phyloP scores from a whole-genome alignment of 35 echinoderm and acorn worm species.

The Ptychodera flava region DNA sequence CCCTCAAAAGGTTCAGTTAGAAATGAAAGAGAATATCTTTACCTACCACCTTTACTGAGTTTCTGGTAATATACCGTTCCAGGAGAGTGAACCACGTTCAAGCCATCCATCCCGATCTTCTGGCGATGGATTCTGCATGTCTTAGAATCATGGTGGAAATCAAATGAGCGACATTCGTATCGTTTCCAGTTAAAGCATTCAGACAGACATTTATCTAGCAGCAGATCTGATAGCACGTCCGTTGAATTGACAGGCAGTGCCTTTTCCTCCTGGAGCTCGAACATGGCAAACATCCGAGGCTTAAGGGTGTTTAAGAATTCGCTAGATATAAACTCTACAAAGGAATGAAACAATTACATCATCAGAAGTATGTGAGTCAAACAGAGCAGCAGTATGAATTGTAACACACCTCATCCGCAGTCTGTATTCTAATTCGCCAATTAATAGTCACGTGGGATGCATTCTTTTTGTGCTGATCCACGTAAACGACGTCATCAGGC shows the following conservation, averaged over 20 bases:
- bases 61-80: not conserved
- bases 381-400: too few species aligned
- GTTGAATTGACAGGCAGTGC: not conserved
- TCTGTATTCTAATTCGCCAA: too few species aligned
- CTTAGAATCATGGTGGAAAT: not conserved
- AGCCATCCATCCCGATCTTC: not conserved
- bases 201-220: not conserved
- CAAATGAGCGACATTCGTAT: not conserved
- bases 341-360: too few species aligned
- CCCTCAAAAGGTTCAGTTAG: too few species aligned
- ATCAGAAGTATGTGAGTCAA: too few species aligned
- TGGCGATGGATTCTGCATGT: not conserved
- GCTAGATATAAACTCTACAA: too few species aligned
- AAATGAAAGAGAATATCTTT: too few species aligned
- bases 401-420: too few species aligned
- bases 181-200: not conserved
- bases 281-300: not conserved
- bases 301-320: not conserved
- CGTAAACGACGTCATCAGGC: too few species aligned
- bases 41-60: not conserved
- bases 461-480: too few species aligned
- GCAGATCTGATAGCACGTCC: not conserved
- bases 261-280: not conserved
- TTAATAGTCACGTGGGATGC: too few species aligned
- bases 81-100: not conserved